phyloP scores from a whole-genome alignment of 2,797 vertebrate species.

The Pygocentrus nattereri region DNA sequence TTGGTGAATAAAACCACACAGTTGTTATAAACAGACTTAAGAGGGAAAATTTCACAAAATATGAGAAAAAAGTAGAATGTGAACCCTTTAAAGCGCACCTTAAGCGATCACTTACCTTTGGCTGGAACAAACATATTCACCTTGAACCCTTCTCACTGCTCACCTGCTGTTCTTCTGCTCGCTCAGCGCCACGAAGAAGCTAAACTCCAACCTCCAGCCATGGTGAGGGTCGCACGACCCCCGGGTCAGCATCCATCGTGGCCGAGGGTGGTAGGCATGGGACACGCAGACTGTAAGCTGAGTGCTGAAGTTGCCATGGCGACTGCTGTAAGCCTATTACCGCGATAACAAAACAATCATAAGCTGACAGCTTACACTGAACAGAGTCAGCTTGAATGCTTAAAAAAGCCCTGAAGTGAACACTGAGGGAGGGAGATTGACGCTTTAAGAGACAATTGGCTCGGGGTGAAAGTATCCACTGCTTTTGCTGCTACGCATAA shows the following conservation, averaged over 20 bases:
- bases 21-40: background rate
- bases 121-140: background rate
- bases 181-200: slow-evolving; percentile 88
- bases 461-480: background rate
- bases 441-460: slow-evolving; percentile 9
- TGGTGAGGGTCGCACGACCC: slow-evolving; percentile 86
- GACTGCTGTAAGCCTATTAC: slow-evolving; percentile 90
- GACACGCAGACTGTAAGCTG: slow-evolving; percentile 97
- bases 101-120: background rate
- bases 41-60: no score
- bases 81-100: background rate
- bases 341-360: slow-evolving; percentile 49
- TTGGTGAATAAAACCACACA: background rate
- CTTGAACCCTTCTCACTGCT: slow-evolving; percentile 37
- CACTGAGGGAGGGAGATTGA: slow-evolving; percentile 16
- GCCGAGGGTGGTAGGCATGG: slow-evolving; percentile 90
- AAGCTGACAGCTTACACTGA: slow-evolving; percentile 34
- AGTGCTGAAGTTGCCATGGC: slow-evolving; percentile 94
- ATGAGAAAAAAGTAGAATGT: background rate
- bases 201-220: slow-evolving; percentile 93
- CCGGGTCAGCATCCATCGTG: slow-evolving; percentile 95
- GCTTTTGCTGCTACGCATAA: background rate
- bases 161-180: slow-evolving; percentile 90
- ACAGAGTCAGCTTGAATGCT: slow-evolving; percentile 19
- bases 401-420: background rate